Conservation (phyloP, 2,797 vertebrate species). For the Aotus griseimembra region DNA sequence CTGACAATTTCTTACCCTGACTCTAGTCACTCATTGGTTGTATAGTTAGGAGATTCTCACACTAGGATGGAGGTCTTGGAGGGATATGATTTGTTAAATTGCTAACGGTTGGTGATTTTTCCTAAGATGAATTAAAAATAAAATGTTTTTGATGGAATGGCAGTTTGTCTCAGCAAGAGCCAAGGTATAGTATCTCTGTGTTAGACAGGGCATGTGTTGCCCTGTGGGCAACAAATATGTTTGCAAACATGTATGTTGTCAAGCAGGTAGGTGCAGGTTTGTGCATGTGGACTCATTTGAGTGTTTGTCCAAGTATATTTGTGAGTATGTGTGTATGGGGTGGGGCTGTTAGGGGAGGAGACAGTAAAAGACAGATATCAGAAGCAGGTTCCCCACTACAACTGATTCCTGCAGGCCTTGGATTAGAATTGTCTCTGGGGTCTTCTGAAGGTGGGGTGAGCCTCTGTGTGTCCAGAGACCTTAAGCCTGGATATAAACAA, state of each 20-base stretch:
- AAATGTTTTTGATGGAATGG: background rate
- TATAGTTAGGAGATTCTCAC: background rate
- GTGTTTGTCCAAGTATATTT: background rate
- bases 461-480: background rate
- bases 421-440: background rate
- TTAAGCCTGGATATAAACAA: background rate
- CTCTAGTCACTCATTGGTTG: conserved; percentile 26
- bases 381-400: background rate
- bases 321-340: background rate
- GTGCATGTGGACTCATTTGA: background rate
- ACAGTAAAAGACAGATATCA: background rate
- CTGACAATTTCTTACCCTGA: background rate
- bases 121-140: conserved; percentile 39
- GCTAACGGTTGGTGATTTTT: conserved; percentile 53
- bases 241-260: background rate
- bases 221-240: background rate
- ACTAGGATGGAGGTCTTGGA: conserved; percentile 27
- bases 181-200: background rate
- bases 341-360: background rate
- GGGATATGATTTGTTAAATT: conserved; percentile 64
- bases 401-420: background rate
- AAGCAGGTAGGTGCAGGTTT: background rate
- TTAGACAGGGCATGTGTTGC: background rate
- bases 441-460: background rate
- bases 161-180: background rate